A percentile compares a stretch with the other conserved stretches of the same genome.
Evolutionary conservation across 2,113 vertebrate genomes (phyloP).

Genomic region (Festucalex cinctus): DNA sequence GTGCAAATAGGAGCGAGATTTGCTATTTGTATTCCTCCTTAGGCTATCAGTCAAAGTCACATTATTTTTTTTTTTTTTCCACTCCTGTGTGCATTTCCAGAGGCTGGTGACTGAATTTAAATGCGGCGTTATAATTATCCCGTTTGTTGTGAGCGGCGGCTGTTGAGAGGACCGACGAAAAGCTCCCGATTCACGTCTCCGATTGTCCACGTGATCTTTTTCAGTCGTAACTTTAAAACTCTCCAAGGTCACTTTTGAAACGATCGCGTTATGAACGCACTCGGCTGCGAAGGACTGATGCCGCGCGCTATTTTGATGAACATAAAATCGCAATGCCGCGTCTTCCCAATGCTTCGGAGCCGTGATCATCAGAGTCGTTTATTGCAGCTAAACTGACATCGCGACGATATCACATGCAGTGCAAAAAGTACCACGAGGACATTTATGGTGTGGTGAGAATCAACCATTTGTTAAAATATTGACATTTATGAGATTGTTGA

Average conservation of each 20-base stretch:
- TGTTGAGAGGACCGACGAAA: slow-evolving; percentile 28
- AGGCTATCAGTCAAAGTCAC: slow-evolving; percentile 60
- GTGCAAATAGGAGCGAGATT: slow-evolving; percentile 23
- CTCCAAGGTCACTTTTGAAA: slow-evolving; percentile 63
- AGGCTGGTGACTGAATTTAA: slow-evolving; percentile 44
- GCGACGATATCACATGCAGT: slow-evolving; percentile 43
- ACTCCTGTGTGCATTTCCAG: slow-evolving; percentile 36
- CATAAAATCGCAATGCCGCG: slow-evolving; percentile 63
- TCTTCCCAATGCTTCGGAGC: slow-evolving; percentile 47
- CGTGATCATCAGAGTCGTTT: slow-evolving; percentile 59
- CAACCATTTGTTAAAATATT: slow-evolving; percentile 46
- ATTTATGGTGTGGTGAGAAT: slow-evolving; percentile 54
- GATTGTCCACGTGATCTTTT: slow-evolving; percentile 34
- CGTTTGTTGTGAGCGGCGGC: slow-evolving; percentile 49
- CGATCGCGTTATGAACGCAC: slow-evolving; percentile 46
- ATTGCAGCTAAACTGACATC: slow-evolving; percentile 62
- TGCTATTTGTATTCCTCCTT: slow-evolving; percentile 63
- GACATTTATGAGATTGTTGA: slow-evolving; percentile 53
- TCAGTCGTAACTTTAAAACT: slow-evolving; percentile 40
- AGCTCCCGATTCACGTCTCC: slow-evolving; percentile 24
- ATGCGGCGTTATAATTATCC: slow-evolving; percentile 52
- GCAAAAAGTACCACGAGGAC: slow-evolving; percentile 42
- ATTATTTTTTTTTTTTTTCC: slow-evolving; percentile 22
- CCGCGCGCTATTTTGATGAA: slow-evolving; percentile 63
- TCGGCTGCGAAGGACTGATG: slow-evolving; percentile 56